Percentiles rank a stretch among this genome's conserved stretches.
Evolutionary conservation across 2,888 invertebrate species (phyloP).

Genomic region (Microctonus aethiopoides): DNA sequence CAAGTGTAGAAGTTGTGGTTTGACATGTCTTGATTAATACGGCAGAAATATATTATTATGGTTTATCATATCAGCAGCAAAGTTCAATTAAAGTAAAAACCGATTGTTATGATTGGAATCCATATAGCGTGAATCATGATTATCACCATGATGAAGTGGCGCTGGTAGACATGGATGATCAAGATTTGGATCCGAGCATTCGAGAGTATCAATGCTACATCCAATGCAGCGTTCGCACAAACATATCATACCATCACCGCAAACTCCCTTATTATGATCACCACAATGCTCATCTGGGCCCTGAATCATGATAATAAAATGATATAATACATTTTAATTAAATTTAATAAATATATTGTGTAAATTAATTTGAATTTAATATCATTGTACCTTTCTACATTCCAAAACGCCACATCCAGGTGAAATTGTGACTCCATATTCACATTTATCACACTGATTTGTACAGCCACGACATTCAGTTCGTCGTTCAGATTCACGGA

Average conservation of each 20-base stretch:
- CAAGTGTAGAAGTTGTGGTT: background rate
- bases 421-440: constrained; percentile 50
- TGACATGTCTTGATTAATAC: background rate
- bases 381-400: constrained; percentile 50
- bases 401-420: constrained; percentile 48
- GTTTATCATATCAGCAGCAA: background rate
- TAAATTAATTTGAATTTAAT: background rate
- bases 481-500: constrained; percentile 41
- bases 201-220: constrained; percentile 58
- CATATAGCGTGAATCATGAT: constrained; percentile 25
- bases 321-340: background rate
- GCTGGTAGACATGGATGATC: constrained; percentile 46
- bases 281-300: constrained; percentile 67
- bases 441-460: constrained; percentile 50
- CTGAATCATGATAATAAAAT: constrained; percentile 46
- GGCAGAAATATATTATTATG: background rate
- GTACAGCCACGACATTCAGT: constrained; percentile 51
- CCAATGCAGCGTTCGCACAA: constrained; percentile 65
- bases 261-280: constrained; percentile 61
- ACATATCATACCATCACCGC: constrained; percentile 65
- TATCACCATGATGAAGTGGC: constrained; percentile 28
- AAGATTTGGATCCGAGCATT: constrained; percentile 45
- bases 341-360: background rate
- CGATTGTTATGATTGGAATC: constrained; percentile 41
- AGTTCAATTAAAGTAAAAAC: background rate